These are phyloP conservation scores for Temnopleurus reevesii DNA, from an alignment of 53 echinoderm and acorn worm species.

Conservation along the genomic window DNA sequence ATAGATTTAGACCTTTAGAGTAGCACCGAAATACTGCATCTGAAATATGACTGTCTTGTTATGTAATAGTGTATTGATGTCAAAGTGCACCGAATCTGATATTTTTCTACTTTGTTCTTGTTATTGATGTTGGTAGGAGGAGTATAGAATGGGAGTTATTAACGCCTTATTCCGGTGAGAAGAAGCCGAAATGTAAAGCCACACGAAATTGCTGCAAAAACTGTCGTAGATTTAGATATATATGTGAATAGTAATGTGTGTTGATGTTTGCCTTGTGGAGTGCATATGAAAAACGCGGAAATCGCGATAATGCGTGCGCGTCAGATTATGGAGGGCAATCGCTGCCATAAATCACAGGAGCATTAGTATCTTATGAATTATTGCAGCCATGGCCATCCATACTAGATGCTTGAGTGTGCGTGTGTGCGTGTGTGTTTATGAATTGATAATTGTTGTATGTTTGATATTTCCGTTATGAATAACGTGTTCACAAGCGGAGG, in stretches of 20 bases:
- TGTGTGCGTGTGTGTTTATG: neutral
- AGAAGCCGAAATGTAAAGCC: constrained; percentile 42
- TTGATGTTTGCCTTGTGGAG: neutral
- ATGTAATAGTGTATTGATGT: neutral
- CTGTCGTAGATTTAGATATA: constrained; percentile 39
- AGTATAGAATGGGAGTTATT: neutral
- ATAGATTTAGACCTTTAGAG: constrained; percentile 1
- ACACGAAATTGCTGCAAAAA: constrained; percentile 53
- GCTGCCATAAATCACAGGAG: too few relatives aligned
- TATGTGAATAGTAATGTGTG: neutral
- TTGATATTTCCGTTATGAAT: neutral
- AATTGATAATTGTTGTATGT: neutral
- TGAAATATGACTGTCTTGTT: constrained; percentile 30
- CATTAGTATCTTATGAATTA: too few relatives aligned
- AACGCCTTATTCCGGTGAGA: neutral
- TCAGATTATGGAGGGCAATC: too few relatives aligned
- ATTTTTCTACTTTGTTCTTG: neutral
- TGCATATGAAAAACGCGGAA: neutral
- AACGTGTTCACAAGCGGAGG: constrained; percentile 27
- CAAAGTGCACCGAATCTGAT: neutral
- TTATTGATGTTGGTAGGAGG: neutral
- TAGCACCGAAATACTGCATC: constrained; percentile 31
- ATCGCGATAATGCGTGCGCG: neutral
- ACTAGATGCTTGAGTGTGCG: neutral
- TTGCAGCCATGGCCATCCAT: too few relatives aligned